Evolutionary conservation across 2,113 vertebrate genomes (phyloP), one percentile per base, ranked within the genome.

Genomic region (Seriola aureovittata): DNA sequence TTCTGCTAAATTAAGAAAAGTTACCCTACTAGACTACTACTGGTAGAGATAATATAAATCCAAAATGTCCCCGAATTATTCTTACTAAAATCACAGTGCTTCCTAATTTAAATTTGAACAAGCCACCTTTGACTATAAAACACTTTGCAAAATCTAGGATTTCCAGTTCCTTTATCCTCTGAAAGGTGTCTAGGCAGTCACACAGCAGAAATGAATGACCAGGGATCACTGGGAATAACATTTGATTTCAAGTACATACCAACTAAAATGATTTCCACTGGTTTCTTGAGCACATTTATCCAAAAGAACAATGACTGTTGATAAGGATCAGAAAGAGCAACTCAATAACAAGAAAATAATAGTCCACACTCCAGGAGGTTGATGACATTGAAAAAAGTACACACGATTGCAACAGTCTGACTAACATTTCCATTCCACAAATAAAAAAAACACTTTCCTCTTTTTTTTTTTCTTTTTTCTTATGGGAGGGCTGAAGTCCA

Each of bases 341-440:
- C 14, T 23, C 55, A 44, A 13, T 57, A 79, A 25, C 14, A 44
- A 64, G 9, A 4, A 74, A 79, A 50, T 69, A 38, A 29, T 4
- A 34, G 4, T 3, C 34, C 38, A 5, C 25, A 36, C 23, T 40
- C 13, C 36, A 74, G 52, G 69, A 46, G 29, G 54, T 14, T 70
- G 70, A 71, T 75, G 54, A 42, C 69, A 68, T 6, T 65, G 38
- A 65, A 70, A 58, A 13, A 63, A 55, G 23, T 42, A 8, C 69
- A 50, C 12, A 8, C 52, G 42, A 67, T 64, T 59, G 29, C n/a
- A 70, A 69, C 21, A 46, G 14, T 36, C 25, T 21, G 67, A 52
- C 19, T 21, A 50, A 48, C 48, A 77, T 17, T 4, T 3, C 7
- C 1, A 46, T 57, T 57, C 38, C 46, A 2, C 50, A 82, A 72